Conservation (phyloP, 1,140 invertebrate genomes). For the Brachionus rubens region DNA sequence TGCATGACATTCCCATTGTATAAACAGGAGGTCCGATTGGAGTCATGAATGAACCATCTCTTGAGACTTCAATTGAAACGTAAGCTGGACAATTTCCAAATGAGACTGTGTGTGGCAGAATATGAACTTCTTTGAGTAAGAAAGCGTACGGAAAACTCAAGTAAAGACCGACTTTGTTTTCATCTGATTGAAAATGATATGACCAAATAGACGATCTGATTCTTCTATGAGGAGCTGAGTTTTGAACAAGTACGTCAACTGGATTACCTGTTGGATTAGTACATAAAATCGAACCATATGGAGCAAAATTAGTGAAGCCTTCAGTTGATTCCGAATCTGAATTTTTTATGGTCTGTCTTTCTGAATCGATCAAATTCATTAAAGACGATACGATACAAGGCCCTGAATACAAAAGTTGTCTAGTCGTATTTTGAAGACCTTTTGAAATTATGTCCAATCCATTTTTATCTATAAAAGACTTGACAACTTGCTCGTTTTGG, state of each 20-base stretch:
- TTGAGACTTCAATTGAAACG: constrained; percentile 75
- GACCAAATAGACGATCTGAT: constrained; percentile 82
- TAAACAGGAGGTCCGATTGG: constrained; percentile 71
- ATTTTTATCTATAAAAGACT: constrained; percentile 67
- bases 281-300: constrained; percentile 70
- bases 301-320: constrained; percentile 81
- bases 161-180: constrained; percentile 78
- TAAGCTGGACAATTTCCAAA: constrained; percentile 80
- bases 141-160: constrained; percentile 83
- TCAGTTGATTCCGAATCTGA: constrained; percentile 63
- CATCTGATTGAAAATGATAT: constrained; percentile 86
- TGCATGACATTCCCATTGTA: constrained; percentile 79
- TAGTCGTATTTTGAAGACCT: not conserved
- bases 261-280: constrained; percentile 79
- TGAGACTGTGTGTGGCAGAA: constrained; percentile 79
- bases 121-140: constrained; percentile 78
- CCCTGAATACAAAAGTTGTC: not conserved
- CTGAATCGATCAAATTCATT: constrained; percentile 41
- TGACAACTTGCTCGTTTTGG: constrained; percentile 68
- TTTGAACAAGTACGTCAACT: constrained; percentile 76
- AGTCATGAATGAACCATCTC: constrained; percentile 62
- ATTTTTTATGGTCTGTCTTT: constrained; percentile 48
- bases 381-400: constrained; percentile 28
- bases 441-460: constrained; percentile 55
- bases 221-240: constrained; percentile 71